phyloP scores from a whole-genome alignment of 2,888 invertebrate genomes.

The Lepidocyrtoides sp. region DNA sequence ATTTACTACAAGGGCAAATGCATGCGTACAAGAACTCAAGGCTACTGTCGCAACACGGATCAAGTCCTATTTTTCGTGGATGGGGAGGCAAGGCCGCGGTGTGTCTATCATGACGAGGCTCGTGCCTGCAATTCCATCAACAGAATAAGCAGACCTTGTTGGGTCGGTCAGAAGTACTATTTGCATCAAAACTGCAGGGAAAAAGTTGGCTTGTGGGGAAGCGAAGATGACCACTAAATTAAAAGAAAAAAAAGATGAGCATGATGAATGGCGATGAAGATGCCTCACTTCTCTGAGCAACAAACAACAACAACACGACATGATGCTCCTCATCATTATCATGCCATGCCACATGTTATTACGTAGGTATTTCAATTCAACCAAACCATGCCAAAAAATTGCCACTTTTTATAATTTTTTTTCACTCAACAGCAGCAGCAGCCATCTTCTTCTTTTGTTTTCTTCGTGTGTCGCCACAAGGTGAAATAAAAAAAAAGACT shows the following conservation, averaged over 20 bases:
- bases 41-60: conserved; percentile 80
- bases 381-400: neutral
- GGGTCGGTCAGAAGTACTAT: conserved; percentile 82
- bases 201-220: conserved; percentile 82
- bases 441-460: neutral
- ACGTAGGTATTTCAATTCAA: neutral
- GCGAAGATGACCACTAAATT: conserved; percentile 81
- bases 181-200: conserved; percentile 77
- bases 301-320: conserved; percentile 35
- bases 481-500: conserved; percentile 34
- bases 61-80: conserved; percentile 82
- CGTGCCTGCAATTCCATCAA: conserved; percentile 72
- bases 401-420: neutral
- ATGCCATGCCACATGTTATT: neutral
- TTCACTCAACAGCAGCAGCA: neutral
- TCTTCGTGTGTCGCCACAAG: neutral
- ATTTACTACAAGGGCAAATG: conserved; percentile 81
- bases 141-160: conserved; percentile 80
- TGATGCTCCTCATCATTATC: neutral
- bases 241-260: neutral
- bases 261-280: conserved; percentile 25
- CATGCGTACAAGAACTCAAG: conserved; percentile 82
- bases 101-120: conserved; percentile 71
- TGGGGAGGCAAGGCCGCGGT: conserved; percentile 79
- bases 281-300: conserved; percentile 25